Percentiles rank a stretch among this genome's conserved stretches.
Evolutionary conservation across 2,113 vertebrate genomes (phyloP).

Genomic region (Oreocharis arfaki): DNA sequence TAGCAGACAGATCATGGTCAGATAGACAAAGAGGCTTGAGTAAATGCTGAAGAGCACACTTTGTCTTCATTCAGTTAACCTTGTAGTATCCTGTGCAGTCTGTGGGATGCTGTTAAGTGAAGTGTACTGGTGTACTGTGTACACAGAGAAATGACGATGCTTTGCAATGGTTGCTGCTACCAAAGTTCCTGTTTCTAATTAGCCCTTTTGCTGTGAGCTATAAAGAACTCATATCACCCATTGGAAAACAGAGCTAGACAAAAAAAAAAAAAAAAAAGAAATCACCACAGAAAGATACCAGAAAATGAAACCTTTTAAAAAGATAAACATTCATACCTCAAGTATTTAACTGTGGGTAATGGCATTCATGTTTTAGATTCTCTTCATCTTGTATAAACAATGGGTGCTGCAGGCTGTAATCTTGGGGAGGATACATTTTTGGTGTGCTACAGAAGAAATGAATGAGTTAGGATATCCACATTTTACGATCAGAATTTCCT

Average conservation of each 20-base stretch:
- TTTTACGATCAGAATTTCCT: background rate
- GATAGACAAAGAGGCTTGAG: background rate
- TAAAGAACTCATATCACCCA: background rate
- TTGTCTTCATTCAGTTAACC: background rate
- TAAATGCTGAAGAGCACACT: background rate
- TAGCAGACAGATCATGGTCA: background rate
- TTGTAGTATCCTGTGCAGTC: background rate
- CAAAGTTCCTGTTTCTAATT: background rate
- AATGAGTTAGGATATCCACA: background rate
- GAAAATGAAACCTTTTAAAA: background rate
- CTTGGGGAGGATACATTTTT: background rate
- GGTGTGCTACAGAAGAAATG: background rate
- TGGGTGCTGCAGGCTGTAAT: background rate
- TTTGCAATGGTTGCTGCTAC: background rate
- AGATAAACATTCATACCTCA: background rate
- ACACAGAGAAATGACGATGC: background rate
- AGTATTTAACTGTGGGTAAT: background rate
- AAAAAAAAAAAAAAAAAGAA: background rate
- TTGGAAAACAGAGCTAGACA: background rate
- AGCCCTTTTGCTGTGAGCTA: background rate
- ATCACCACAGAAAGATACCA: background rate
- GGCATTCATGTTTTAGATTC: background rate
- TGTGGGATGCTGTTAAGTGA: background rate
- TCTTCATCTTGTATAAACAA: background rate
- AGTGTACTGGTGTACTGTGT: background rate